Evolutionary conservation across 2,888 invertebrate genomes (phyloP).

Genomic region (Amiota minor): DNA sequence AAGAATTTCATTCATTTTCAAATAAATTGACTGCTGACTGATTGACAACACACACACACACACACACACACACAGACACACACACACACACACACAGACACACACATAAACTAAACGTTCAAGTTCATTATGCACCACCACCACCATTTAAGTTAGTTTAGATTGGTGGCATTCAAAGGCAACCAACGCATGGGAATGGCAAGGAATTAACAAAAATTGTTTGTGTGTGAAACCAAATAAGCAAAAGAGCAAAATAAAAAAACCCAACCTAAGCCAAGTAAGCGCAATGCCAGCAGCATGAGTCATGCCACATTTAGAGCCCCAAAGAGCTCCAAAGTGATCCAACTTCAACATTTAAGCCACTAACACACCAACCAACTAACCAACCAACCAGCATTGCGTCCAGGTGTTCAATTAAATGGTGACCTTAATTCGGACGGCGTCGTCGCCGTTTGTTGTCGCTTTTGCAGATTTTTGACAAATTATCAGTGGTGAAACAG

Average conservation of each 20-base stretch:
- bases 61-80: not conserved
- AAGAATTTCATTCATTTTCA: too few relatives aligned
- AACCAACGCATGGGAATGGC: not conserved
- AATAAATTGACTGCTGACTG: not conserved
- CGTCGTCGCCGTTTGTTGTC: slow-evolving; percentile 30
- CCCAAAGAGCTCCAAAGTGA: not conserved
- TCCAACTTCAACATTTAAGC: too few relatives aligned
- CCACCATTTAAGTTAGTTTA: too few relatives aligned
- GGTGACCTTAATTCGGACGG: slow-evolving; percentile 60
- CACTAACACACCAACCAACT: too few relatives aligned
- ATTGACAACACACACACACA: not conserved
- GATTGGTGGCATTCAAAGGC: too few relatives aligned
- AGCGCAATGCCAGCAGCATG: slow-evolving; percentile 13
- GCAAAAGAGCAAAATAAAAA: not conserved
- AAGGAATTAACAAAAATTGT: slow-evolving; percentile 1
- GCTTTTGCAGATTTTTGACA: slow-evolving; percentile 62
- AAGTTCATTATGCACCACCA: slow-evolving; percentile 11
- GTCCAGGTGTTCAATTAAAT: slow-evolving; percentile 64
- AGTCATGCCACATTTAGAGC: slow-evolving; percentile 7
- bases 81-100: not conserved
- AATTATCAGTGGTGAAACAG: slow-evolving; percentile 56
- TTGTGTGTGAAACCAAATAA: slow-evolving; percentile 1
- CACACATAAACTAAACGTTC: not conserved
- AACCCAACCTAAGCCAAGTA: not conserved
- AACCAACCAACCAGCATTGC: not conserved